Conservation (phyloP, 1,140 invertebrate species). For the Drosophila paulistorum region DNA sequence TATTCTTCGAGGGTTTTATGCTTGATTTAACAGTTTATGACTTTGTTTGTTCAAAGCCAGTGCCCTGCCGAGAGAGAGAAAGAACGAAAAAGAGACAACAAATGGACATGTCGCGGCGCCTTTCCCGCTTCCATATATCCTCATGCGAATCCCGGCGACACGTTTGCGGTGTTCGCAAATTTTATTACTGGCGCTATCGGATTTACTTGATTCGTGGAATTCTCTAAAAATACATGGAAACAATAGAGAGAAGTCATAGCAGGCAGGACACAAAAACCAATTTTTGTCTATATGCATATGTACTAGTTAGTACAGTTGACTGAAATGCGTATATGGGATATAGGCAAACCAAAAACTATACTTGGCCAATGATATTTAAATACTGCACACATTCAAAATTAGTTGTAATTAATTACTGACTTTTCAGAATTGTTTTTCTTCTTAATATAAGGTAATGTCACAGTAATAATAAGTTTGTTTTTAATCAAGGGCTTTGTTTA, state of each 20-base stretch:
- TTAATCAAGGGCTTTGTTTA: too few relatives aligned
- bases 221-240: constrained; percentile 58
- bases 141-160: constrained; percentile 10
- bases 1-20: constrained; percentile 71
- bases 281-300: constrained; percentile 11
- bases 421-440: too few relatives aligned
- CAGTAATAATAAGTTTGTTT: too few relatives aligned
- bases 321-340: not conserved
- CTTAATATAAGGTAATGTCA: too few relatives aligned
- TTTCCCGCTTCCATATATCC: not conserved
- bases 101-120: not conserved
- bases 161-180: constrained; percentile 46
- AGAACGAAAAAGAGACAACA: not conserved
- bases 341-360: too few relatives aligned
- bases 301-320: constrained; percentile 31
- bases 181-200: constrained; percentile 80
- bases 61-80: not conserved
- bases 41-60: constrained; percentile 51
- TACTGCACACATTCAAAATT: too few relatives aligned
- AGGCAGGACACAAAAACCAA: constrained; percentile 10
- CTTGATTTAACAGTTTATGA: constrained; percentile 78
- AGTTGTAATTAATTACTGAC: too few relatives aligned
- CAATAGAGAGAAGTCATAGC: constrained; percentile 67
- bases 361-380: too few relatives aligned
- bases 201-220: constrained; percentile 66